Percentiles rank a stretch among this genome's conserved stretches.
These are phyloP conservation scores for Engraulis encrasicolus DNA, from an alignment of 2,113 vertebrate genomes.

Conservation along the genomic window DNA sequence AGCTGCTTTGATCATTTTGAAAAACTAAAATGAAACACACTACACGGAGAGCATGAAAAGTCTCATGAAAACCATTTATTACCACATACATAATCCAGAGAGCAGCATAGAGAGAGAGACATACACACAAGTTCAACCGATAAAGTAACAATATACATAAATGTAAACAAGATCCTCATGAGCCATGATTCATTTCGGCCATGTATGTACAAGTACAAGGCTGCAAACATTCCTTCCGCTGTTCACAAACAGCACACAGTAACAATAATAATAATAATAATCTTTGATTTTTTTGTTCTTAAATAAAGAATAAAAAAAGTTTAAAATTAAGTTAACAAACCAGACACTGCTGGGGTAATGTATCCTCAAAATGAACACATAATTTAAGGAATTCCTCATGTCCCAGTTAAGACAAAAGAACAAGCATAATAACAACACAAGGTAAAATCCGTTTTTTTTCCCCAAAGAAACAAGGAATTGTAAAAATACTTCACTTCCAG, in stretches of 20 bases:
- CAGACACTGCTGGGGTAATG: conserved; percentile 47
- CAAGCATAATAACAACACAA: conserved; percentile 25
- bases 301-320: conserved; percentile 25
- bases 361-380: conserved; percentile 53
- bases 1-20: background rate
- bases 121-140: conserved; percentile 61
- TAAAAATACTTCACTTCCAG: conserved; percentile 25
- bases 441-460: conserved; percentile 21
- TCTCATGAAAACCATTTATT: conserved; percentile 55
- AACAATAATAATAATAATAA: conserved; percentile 34
- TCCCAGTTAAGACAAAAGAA: conserved; percentile 50
- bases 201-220: conserved; percentile 12
- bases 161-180: conserved; percentile 65
- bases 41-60: conserved; percentile 55
- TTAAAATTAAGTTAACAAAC: conserved; percentile 45
- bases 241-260: conserved; percentile 51
- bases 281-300: background rate
- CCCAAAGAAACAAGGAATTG: background rate
- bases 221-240: conserved; percentile 59
- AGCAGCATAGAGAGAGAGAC: conserved; percentile 66
- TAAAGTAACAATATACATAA: conserved; percentile 65
- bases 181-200: conserved; percentile 46
- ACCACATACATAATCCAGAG: conserved; percentile 59
- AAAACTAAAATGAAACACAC: conserved; percentile 16
- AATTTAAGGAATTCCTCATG: conserved; percentile 58